Conservation (phyloP, 2,113 vertebrate genomes). For the Eublepharis macularius region DNA sequence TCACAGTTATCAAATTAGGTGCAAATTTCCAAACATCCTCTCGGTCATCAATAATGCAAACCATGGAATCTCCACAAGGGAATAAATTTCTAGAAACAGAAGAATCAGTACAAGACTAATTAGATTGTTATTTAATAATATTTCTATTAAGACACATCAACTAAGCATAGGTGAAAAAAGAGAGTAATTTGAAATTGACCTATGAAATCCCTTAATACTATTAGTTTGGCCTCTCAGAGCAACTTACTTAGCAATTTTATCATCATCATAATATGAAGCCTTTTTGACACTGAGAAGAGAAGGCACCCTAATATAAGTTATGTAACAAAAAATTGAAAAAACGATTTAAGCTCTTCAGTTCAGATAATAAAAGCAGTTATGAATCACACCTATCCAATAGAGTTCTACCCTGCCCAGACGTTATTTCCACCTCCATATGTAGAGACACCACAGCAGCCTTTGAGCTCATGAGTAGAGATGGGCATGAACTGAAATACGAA, state of each 20-base stretch:
- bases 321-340: not conserved
- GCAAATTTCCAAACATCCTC: slow-evolving; percentile 99
- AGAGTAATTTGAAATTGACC: not conserved
- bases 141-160: not conserved
- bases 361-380: not conserved
- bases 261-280: not conserved
- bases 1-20: slow-evolving; percentile 97
- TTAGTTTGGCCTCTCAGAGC: not conserved
- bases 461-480: too few relatives aligned
- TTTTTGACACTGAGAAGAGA: not conserved
- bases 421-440: too few relatives aligned
- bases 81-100: slow-evolving; percentile 88
- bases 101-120: not conserved
- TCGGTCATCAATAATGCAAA: slow-evolving; percentile 98
- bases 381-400: not conserved
- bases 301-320: not conserved
- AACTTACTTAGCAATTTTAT: not conserved
- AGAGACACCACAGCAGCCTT: too few relatives aligned
- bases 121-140: not conserved
- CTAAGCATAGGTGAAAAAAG: not conserved
- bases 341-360: not conserved
- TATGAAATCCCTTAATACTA: not conserved
- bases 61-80: slow-evolving; percentile 97
- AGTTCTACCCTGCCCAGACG: too few relatives aligned
- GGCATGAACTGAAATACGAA: too few relatives aligned